Base-by-base conservation (phyloP, 23 tunicate genomes). In the Styela clava region DNA sequence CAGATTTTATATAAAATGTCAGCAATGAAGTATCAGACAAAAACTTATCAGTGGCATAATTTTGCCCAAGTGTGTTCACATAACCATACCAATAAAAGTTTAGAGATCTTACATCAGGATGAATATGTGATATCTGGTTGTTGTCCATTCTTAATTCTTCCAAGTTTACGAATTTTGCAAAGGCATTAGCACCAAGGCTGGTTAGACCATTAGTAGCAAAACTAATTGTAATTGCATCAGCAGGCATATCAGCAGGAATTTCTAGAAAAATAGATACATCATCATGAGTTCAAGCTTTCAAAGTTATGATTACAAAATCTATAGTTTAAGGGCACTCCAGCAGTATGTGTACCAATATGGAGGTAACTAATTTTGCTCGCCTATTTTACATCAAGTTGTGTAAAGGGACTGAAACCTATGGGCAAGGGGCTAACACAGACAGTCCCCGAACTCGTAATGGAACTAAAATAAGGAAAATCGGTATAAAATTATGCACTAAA, bases 111-210 rank as follows among this genome's bases (percentile, higher is more conserved):
- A 83, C 86, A 7, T 83, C 30, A 16, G 37, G 71, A 52, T 74
- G 24, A 71, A 91, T 85, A 3, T 63, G 22, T 2, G 82, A 18
- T 9, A 91, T 91, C 16, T 29, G 22, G 69, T 85, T 91, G 22
- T 85, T 82, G 78, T 91, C 97, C 74, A 91, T 62, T 1, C 89
- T 80, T 1, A 91, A 36, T 62, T 91, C 97, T 37, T 78, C 79
- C 70, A 85, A 52, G 23, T 69, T n/a, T 24, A 65, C 68, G 62
- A 85, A 79, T 2, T 28, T 26, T 20, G 1, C 3, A 61, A 85
- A 85, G 31, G 56, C 71, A 20, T 78, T 31, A 25, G 82, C 65
- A 35, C 34, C 84, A 56, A 91, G 74, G 2, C 29, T 71, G n/a
- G 82, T 61, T 0, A 91, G 74, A 21, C 34, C 65, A 56, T 91